phyloP scores from a whole-genome alignment of 1,140 invertebrate species.

The Drosophila gunungcola region DNA sequence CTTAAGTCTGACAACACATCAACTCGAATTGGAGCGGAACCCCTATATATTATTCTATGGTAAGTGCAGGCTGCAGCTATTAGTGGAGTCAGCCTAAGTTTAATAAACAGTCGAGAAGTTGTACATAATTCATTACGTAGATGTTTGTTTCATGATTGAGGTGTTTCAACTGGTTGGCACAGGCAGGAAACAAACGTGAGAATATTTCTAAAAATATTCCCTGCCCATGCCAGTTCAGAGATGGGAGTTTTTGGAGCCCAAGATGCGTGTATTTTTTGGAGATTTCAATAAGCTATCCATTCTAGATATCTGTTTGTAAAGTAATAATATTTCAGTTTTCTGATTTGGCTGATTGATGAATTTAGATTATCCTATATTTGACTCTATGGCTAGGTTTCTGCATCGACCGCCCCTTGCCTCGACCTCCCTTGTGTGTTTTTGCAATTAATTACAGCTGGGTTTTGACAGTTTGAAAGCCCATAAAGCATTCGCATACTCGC shows the following conservation, averaged over 20 bases:
- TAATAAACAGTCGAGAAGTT: slow-evolving; percentile 63
- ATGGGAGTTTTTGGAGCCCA: neutral
- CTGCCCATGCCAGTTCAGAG: slow-evolving; percentile 5
- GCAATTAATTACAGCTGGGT: slow-evolving; percentile 60
- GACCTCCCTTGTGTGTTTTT: slow-evolving; percentile 23
- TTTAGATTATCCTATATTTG: slow-evolving; percentile 39
- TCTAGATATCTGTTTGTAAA: slow-evolving; percentile 32
- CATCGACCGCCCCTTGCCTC: neutral
- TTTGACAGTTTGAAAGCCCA: slow-evolving; percentile 51
- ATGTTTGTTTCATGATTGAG: slow-evolving; percentile 55
- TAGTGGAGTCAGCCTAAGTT: slow-evolving; percentile 1
- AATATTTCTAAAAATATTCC: neutral
- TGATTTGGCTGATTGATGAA: slow-evolving; percentile 60
- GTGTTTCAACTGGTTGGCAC: slow-evolving; percentile 22
- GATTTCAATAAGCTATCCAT: slow-evolving; percentile 4
- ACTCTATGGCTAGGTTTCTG: slow-evolving; percentile 17
- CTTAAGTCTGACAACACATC: slow-evolving; percentile 54
- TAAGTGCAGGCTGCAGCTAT: slow-evolving; percentile 14
- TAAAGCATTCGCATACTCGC: slow-evolving; percentile 24
- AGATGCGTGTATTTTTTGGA: neutral
- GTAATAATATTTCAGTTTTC: slow-evolving; percentile 30
- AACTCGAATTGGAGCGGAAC: slow-evolving; percentile 29
- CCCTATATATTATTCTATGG: slow-evolving; percentile 30
- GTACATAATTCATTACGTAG: slow-evolving; percentile 74
- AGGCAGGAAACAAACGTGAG: slow-evolving; percentile 1